phyloP scores from a whole-genome alignment of 2,113 vertebrate genomes.

The Halcyon malimbica region DNA sequence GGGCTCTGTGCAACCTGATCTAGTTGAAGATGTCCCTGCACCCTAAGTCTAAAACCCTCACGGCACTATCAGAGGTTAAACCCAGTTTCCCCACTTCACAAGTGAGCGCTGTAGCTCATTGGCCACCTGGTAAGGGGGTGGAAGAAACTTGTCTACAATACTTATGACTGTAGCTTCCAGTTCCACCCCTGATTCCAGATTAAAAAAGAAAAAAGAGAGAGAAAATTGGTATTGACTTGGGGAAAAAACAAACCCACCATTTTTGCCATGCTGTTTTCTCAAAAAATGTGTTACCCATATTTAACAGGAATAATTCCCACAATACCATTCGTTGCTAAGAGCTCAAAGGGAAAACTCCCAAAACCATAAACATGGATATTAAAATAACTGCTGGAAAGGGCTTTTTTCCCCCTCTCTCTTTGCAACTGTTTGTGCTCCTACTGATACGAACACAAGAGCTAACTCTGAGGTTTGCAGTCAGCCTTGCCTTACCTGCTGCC shows the following conservation, averaged over 20 bases:
- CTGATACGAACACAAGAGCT: neutral
- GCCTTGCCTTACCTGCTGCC: neutral
- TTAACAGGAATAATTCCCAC: neutral
- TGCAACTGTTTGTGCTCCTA: neutral
- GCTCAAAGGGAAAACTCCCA: neutral
- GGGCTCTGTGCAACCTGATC: too few relatives aligned
- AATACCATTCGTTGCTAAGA: neutral
- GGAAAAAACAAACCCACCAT: neutral
- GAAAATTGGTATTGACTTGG: neutral
- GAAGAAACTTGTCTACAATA: neutral
- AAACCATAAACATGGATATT: neutral
- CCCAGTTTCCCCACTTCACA: neutral
- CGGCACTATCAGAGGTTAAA: neutral
- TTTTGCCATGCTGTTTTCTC: neutral
- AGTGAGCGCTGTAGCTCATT: accelerated
- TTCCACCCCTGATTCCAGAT: neutral
- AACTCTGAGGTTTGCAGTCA: neutral
- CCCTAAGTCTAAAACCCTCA: neutral
- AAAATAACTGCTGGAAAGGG: neutral
- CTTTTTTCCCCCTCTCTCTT: neutral
- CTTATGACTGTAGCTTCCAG: neutral
- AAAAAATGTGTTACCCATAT: neutral
- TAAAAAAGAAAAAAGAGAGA: neutral
- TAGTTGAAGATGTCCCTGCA: too few relatives aligned
- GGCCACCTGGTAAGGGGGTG: neutral